These are phyloP conservation scores for Premnoplex brunnescens DNA, from an alignment of 2,797 vertebrate species.

Conservation along the genomic window DNA sequence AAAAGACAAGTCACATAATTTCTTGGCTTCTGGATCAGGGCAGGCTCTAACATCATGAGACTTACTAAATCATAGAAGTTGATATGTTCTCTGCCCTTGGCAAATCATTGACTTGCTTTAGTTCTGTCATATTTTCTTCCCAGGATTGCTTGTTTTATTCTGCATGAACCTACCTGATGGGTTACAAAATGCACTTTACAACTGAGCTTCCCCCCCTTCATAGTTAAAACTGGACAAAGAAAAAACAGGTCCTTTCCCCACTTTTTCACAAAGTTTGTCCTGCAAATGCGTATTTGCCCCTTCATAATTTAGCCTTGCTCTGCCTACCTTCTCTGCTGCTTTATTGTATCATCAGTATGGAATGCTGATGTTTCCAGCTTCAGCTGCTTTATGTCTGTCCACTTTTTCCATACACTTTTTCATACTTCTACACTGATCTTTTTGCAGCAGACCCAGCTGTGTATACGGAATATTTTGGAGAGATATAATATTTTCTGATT, in stretches of 20 bases:
- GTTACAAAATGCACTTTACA: neutral
- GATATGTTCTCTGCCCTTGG: slow-evolving; percentile 14
- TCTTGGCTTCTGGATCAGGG: slow-evolving; percentile 7
- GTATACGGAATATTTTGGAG: neutral
- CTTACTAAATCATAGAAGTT: slow-evolving; percentile 9
- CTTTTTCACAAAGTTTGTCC: neutral
- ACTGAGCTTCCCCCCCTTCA: neutral
- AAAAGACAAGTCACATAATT: slow-evolving; percentile 1
- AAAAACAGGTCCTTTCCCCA: neutral
- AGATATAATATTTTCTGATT: neutral
- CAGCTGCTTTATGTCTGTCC: neutral
- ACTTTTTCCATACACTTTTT: neutral
- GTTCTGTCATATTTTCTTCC: neutral
- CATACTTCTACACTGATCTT: neutral
- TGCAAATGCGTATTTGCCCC: neutral
- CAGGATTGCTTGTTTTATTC: neutral
- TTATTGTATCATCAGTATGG: neutral
- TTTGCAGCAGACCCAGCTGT: neutral
- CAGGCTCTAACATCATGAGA: neutral
- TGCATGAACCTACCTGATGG: neutral
- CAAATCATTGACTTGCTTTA: neutral
- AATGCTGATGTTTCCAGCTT: neutral
- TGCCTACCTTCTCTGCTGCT: neutral
- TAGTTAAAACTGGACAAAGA: neutral
- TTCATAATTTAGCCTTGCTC: neutral